phyloP scores from a whole-genome alignment of 2,888 invertebrate genomes.

The Aelia acuminata region DNA sequence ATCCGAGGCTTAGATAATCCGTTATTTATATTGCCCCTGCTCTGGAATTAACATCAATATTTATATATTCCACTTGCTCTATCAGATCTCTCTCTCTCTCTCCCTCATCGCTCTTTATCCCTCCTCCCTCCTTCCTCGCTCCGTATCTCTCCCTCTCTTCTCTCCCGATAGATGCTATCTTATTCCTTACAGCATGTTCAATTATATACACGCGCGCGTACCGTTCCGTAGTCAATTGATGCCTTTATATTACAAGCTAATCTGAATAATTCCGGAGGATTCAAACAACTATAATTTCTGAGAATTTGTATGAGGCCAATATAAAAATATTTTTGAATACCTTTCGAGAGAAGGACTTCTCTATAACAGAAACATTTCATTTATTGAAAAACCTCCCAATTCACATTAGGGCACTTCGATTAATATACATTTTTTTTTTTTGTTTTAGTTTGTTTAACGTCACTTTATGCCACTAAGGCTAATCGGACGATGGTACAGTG shows the following conservation, averaged over 20 bases:
- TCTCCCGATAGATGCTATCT: background rate
- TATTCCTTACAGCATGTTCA: conserved; percentile 46
- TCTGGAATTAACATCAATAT: conserved; percentile 51
- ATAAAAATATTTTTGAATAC: too few species aligned
- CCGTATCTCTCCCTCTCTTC: background rate
- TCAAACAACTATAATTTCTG: too few species aligned
- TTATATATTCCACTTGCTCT: conserved; percentile 42
- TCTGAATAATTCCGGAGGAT: too few species aligned
- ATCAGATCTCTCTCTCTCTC: conserved; percentile 15
- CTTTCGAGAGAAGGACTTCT: too few species aligned
- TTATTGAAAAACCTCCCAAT: too few species aligned
- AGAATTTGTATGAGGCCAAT: too few species aligned
- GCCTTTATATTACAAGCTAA: background rate
- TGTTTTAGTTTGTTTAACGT: too few species aligned
- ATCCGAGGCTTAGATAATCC: conserved; percentile 3
- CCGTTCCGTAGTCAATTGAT: background rate
- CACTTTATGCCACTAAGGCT: too few species aligned
- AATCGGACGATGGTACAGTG: too few species aligned
- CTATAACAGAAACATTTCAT: too few species aligned
- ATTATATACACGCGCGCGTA: conserved; percentile 40
- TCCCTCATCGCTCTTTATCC: background rate
- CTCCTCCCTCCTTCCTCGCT: background rate
- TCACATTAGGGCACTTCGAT: too few species aligned
- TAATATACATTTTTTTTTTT: too few species aligned
- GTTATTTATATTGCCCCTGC: conserved; percentile 38